Conservation (phyloP, 2,797 vertebrate species). For the Lutjanus argentimaculatus region DNA sequence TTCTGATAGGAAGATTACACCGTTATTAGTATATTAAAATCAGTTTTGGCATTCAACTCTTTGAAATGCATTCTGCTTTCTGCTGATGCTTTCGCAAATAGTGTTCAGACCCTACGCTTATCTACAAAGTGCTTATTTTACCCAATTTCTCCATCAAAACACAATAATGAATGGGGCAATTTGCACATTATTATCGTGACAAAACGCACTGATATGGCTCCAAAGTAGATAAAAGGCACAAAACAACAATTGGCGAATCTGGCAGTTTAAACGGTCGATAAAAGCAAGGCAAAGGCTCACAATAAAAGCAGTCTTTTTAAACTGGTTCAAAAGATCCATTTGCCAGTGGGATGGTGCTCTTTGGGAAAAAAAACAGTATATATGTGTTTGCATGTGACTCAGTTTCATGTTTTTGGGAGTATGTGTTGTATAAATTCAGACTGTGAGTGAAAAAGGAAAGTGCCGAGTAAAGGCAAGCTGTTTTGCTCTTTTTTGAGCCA, state of each 20-base stretch:
- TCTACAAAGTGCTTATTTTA: slow-evolving; percentile 81
- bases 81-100: slow-evolving; percentile 66
- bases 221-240: slow-evolving; percentile 75
- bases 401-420: slow-evolving; percentile 34
- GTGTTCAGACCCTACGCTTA: slow-evolving; percentile 70
- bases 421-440: slow-evolving; percentile 45
- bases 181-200: slow-evolving; percentile 77
- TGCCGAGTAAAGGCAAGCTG: slow-evolving; percentile 26
- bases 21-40: slow-evolving; percentile 76
- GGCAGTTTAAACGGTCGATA: slow-evolving; percentile 71
- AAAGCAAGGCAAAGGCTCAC: slow-evolving; percentile 69
- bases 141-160: slow-evolving; percentile 78
- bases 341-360: slow-evolving; percentile 60
- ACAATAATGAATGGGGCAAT: slow-evolving; percentile 74
- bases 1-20: slow-evolving; percentile 77
- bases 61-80: slow-evolving; percentile 73
- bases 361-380: slow-evolving; percentile 11
- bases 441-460: slow-evolving; percentile 20
- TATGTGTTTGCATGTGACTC: slow-evolving; percentile 45
- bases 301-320: slow-evolving; percentile 76
- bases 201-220: slow-evolving; percentile 73
- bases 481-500: slow-evolving; percentile 42
- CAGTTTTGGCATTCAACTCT: slow-evolving; percentile 61
- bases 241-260: slow-evolving; percentile 75
- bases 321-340: slow-evolving; percentile 74